Evolutionary conservation across 2,888 invertebrate species (phyloP).

Genomic region (Salticus scenicus): DNA sequence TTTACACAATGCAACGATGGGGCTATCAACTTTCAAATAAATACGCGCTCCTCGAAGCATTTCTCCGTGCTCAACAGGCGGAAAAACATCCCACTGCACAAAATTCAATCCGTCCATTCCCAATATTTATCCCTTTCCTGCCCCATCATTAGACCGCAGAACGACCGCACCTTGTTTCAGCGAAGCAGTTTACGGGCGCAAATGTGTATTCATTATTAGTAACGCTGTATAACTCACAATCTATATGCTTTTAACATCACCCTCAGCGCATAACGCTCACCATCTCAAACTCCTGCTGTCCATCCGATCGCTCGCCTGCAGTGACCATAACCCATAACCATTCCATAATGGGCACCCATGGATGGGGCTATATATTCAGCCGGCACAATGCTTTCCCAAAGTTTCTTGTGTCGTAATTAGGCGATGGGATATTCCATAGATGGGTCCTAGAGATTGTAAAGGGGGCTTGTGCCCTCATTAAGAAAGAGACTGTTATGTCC

Average conservation of each 20-base stretch:
- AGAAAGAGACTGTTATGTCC: slow-evolving; percentile 45
- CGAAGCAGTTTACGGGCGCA: not conserved
- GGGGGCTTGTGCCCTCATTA: slow-evolving; percentile 58
- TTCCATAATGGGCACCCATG: slow-evolving; percentile 40
- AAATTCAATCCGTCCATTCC: slow-evolving; percentile 9
- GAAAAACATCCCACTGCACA: not conserved
- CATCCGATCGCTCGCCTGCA: slow-evolving; percentile 55
- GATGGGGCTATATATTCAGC: not conserved
- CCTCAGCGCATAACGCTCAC: slow-evolving; percentile 41
- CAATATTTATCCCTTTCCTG: not conserved
- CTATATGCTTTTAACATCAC: slow-evolving; percentile 51
- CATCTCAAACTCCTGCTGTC: slow-evolving; percentile 22
- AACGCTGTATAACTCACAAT: slow-evolving; percentile 62
- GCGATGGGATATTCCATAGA: not conserved
- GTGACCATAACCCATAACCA: slow-evolving; percentile 68
- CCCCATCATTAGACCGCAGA: slow-evolving; percentile 9
- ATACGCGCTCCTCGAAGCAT: not conserved
- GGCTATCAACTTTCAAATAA: not conserved
- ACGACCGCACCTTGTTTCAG: slow-evolving; percentile 9
- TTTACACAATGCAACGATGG: not conserved
- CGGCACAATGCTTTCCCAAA: slow-evolving; percentile 39
- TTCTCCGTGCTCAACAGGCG: not conserved
- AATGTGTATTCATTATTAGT: slow-evolving; percentile 51
- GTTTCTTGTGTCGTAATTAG: slow-evolving; percentile 53
- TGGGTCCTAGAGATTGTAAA: slow-evolving; percentile 25